Evolutionary conservation across 2,888 invertebrate genomes (phyloP), one percentile per base, ranked within the genome.

Genomic region (Yponomeuta cagnagella): DNA sequence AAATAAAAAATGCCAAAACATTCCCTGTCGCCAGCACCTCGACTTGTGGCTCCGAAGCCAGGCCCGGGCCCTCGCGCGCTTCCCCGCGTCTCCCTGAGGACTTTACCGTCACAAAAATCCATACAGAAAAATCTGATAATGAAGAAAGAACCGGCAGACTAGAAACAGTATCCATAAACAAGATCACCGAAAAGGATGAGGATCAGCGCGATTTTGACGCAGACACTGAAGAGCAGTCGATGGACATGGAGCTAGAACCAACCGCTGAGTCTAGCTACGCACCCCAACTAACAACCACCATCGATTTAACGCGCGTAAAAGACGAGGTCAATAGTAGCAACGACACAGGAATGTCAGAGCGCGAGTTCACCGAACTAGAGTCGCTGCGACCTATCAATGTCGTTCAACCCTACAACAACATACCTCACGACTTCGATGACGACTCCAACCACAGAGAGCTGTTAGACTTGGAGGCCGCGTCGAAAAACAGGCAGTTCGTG

Each of bases 401-500:
- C 2, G 87, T 90, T 66, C 82, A 84, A 10, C 52, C 52, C 15
- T 92, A 91, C 73, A 85, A 86, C 2, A 89, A 83, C 72, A 83
- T 90, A 78, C 78, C 82, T 2, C 80, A 80, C 1, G 86, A 88
- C 63, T 88, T 89, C 72, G 88, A 90, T 33, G 90, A 89, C 30
- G 90, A 90, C 48, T 87, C 90, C 1, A 88, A 84, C 73, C 87
- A 90, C 67, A 82, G 83, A 63, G 90, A 92, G 73, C 78, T 91
- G 2, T 76, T 91, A 23, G 89, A 90, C 72, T 78, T 90, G 1
- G 91, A 90, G 75, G 84, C 86, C 2, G 79, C 88, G 30, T 85
- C 88, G 0, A 91, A 91, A 75, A 90, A 83, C 74, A 92, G 91
- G 72, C 90, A 91, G 73, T 90, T 91, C 75, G 92, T 89, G 6